Evolutionary conservation across 2,888 invertebrate species (phyloP), one percentile per base, ranked within the genome.

Genomic region (Xylocampa areola): DNA sequence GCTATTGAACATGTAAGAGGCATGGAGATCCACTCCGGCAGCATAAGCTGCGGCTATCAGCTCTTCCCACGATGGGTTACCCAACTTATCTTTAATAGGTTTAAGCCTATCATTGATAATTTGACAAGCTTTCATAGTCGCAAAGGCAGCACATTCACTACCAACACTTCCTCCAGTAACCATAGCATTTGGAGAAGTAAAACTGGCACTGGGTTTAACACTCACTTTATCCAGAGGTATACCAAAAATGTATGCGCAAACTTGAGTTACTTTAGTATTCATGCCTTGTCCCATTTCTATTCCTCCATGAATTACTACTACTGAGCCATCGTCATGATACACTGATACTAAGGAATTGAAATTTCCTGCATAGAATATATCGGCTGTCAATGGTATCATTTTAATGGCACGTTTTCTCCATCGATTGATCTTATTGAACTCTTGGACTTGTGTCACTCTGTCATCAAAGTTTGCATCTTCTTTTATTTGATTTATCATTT

Each of bases 271-370:
- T 94, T 97, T 97, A 0, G 97, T 97, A 72, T 97, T 96, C 33
- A 97, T 93, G 1, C 97, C 97, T 94, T 97, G 97, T 0, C 97
- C 97, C 90, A 96, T 95, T 91, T 96, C 96, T 36, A 96, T 91
- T 1, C 96, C 96, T 23, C 95, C 96, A 73, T 97, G 96, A 1
- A 94, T 91, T 2, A 97, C 87, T 0, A 95, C 91, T 0, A 97
- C 96, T 0, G 95, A 94, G 0, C 96, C 96, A 85, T 96, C 96
- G 1, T 92, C 91, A 13, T 95, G 95, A 77, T 95, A 97, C 49
- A 97, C 94, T 3, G 96, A 95, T 6, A 97, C 94, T 30, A 95
- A 81, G 0, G 95, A 94, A 74, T 95, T 94, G 61, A 85, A 96
- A 13, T 94, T 94, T 0, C 95, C 95, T 32, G 88, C 85, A 41